A percentile compares a stretch with the other conserved stretches of the same genome.
Conservation (phyloP, 2,797 vertebrate genomes). For the Knipowitschia caucasica region DNA sequence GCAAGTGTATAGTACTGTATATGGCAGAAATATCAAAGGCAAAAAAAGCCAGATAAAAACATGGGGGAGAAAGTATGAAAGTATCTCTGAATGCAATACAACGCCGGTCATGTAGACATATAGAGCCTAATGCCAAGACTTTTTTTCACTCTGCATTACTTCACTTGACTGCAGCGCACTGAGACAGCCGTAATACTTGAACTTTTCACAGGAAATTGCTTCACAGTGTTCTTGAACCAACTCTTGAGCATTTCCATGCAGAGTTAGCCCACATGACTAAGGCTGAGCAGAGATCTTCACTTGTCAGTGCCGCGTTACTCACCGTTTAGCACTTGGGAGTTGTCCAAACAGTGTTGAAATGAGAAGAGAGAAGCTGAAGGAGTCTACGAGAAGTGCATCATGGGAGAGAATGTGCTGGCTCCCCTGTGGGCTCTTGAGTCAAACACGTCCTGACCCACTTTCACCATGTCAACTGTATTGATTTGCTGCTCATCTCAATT, state of each 20-base stretch:
- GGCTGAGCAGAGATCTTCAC: constrained; percentile 30
- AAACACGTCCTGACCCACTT: constrained; percentile 60
- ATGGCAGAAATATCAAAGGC: too few relatives aligned
- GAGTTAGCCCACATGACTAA: constrained; percentile 42
- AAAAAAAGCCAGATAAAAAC: too few relatives aligned
- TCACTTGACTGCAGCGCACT: neutral
- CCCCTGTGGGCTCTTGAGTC: constrained; percentile 38
- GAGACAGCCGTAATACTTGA: constrained; percentile 13
- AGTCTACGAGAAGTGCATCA: constrained; percentile 32
- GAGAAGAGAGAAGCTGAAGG: constrained; percentile 13
- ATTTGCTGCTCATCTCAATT: constrained; percentile 51
- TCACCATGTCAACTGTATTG: constrained; percentile 62
- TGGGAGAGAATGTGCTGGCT: constrained; percentile 37
- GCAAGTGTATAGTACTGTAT: too few relatives aligned
- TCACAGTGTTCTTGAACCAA: constrained; percentile 21
- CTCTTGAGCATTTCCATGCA: constrained; percentile 29
- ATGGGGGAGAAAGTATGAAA: too few relatives aligned
- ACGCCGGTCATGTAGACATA: too few relatives aligned
- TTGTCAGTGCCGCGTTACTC: constrained; percentile 50
- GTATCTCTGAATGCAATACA: too few relatives aligned
- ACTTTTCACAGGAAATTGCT: constrained; percentile 17
- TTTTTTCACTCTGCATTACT: neutral
- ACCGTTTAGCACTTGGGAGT: constrained; percentile 40
- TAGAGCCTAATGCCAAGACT: neutral
- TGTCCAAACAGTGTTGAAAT: constrained; percentile 29